Base-by-base conservation (phyloP, 2,888 invertebrate genomes). In the Agrotis clavis region DNA sequence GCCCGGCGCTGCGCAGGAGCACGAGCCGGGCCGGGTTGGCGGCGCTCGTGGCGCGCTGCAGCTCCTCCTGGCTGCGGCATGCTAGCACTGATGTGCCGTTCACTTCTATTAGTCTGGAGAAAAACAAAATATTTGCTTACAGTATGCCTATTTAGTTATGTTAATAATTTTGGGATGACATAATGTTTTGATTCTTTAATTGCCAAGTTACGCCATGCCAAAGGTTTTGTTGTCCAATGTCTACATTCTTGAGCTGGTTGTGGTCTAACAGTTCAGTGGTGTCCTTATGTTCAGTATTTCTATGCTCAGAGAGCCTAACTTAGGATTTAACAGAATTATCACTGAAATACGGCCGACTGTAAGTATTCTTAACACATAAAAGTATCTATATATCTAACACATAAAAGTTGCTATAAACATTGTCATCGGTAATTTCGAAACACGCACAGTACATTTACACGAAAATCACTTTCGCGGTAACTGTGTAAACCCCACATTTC, bases 11-110 rank as follows among this genome's bases (percentile, higher is more conserved):
- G 54, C 85, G 95, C 71, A 98, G 94, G 54, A 98, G 97, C 51
- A 98, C 97, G 56, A 98, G 93, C 74, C 97, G 97, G 21, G 97
- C 97, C 0, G 97, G 97, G 87, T 96, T 96, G 11, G 97, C 97
- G 21, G 97, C 96, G 61, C 97, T 97, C 53, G 97, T 94, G 50
- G 98, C 96, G 71, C 98, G 97, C 79, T 97, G 97, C 77, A 98
- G 93, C 86, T 98, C 98, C 71, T 98, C 98, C 86, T 97, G 97
- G 79, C 97, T 97, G 81, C 97, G 97, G 85, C 97, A 97, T 70
- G 97, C 97, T 71, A 98, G 94, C 64, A 98, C 97, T 54, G 98
- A 93, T 86, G 98, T 97, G 47, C 98, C 98, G 91, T 98, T 98
- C 66, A 98, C 97, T 94, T 98, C 98, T 79, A 98, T 92, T 85